Evolutionary conservation across 2,797 vertebrate species (phyloP).

Genomic region (Crypturellus tataupa): DNA sequence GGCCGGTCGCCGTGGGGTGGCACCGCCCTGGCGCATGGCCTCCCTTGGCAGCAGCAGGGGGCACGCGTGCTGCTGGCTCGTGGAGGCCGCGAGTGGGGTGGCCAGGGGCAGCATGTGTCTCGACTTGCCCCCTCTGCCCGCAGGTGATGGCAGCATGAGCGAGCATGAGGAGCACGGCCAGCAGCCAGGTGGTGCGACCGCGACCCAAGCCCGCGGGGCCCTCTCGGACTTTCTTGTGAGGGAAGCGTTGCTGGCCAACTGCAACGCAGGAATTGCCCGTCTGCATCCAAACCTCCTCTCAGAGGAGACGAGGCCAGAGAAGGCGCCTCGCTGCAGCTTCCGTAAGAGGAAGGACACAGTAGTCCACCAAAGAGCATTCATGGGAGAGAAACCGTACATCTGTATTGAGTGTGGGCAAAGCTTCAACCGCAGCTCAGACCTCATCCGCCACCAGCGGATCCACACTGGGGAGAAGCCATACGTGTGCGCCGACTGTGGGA

Average conservation of each 20-base stretch:
- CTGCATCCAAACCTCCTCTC: neutral
- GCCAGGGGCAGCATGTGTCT: neutral
- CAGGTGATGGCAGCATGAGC: slow-evolving; percentile 50
- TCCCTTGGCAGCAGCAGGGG: neutral
- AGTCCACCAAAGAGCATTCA: neutral
- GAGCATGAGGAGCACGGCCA: neutral
- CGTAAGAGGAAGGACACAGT: neutral
- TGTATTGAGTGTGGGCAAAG: slow-evolving; percentile 32
- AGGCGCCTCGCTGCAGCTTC: neutral
- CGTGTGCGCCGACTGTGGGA: neutral
- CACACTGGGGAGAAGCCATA: slow-evolving; percentile 17
- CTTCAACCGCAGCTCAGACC: slow-evolving; percentile 42
- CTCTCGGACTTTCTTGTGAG: neutral
- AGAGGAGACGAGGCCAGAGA: accelerated
- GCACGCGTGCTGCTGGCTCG: accelerated
- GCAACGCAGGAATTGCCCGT: accelerated
- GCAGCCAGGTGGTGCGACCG: neutral
- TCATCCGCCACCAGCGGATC: slow-evolving; percentile 46
- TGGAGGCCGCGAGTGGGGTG: too few relatives aligned
- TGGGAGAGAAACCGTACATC: slow-evolving; percentile 40
- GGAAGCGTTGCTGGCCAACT: neutral
- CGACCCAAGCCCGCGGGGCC: neutral
- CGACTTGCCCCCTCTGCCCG: neutral
- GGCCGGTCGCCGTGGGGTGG: neutral
- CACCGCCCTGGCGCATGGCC: neutral